Conservation (phyloP, 2,888 invertebrate genomes). For the Diadegma fenestrale region DNA sequence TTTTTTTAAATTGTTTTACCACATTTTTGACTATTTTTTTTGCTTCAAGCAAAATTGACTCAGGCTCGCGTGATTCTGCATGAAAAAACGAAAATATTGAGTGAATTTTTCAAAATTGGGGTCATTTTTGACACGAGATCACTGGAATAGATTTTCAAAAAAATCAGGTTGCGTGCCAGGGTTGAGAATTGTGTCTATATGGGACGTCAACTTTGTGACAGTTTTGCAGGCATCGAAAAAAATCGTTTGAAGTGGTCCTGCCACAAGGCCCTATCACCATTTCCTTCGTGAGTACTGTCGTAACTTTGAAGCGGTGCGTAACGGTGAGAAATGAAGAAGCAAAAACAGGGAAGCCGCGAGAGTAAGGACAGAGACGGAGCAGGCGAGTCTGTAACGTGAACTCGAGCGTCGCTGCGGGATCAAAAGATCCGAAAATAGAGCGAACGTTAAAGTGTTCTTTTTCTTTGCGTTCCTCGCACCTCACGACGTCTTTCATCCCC, state of each 20-base stretch:
- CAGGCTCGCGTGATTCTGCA: too few species aligned
- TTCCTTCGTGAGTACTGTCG: conserved; percentile 64
- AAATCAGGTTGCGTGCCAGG: too few species aligned
- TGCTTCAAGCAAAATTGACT: too few species aligned
- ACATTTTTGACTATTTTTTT: too few species aligned
- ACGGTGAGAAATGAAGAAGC: conserved; percentile 63
- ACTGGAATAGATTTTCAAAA: too few species aligned
- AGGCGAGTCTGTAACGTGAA: conserved; percentile 48
- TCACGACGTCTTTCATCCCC: conserved; percentile 33
- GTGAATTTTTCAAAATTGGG: too few species aligned
- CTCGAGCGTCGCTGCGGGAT: conserved; percentile 67
- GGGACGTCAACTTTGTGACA: conserved; percentile 54
- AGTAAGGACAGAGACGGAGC: not conserved
- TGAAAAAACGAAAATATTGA: too few species aligned
- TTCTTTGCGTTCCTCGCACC: conserved; percentile 32
- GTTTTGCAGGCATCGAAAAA: conserved; percentile 43
- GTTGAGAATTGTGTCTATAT: not conserved
- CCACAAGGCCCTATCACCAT: conserved; percentile 42
- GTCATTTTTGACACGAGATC: too few species aligned
- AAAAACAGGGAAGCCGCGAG: conserved; percentile 34
- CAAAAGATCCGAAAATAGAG: conserved; percentile 76
- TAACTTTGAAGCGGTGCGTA: conserved; percentile 57
- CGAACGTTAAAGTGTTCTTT: conserved; percentile 61
- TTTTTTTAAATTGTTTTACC: too few species aligned
- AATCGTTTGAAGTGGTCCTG: conserved; percentile 60